Evolutionary conservation across 2,888 invertebrate genomes (phyloP), one percentile per base, ranked within the genome.

Genomic region (Zaprionus bogoriensis): DNA sequence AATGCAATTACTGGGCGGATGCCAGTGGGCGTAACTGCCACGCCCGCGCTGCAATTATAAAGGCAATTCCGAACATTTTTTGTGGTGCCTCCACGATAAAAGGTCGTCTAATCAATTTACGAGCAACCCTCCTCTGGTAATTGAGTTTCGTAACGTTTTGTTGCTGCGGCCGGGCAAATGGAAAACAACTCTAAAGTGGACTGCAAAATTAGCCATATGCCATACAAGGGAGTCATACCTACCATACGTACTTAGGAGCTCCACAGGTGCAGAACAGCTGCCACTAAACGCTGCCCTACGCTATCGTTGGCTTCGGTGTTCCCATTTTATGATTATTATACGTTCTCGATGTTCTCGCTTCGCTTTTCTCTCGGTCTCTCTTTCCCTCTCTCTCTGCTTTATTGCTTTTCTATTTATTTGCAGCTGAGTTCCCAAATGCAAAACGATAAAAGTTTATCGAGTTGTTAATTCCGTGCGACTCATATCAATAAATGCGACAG

Each of bases 361-460:
- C 39, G 19, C 17, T 53, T 54, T 36, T 22, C 23, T 53, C 46
- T 41, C 27, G n/a, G 19, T 41, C 23, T 45, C 44, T 66, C 27
- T 53, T 51, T 47, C 14, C 41, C 47, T 64, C 65, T 63, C 67
- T 73, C 48, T 61, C 25, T n/a, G n/a, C 51, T 61, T 61, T 55
- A 78, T 84, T 70, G 82, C 50, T 67, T 82, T 82, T 62, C 58
- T 50, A 75, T 79, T 82, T 75, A 68, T 68, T 66, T 60, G 74
- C 80, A 86, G 83, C 86, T 80, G 79, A 67, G 61, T 44, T 36
- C 32, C 32, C 28, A 60, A 74, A 54, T 68, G 57, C 71, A 63
- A 48, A 67, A 62, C 83, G 67, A 87, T 87, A 87, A 86, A 87
- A 83, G 51, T 87, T 85, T 87, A 85, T 87, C 77, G 77, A 69